phyloP scores from a whole-genome alignment of 2,113 vertebrate genomes.

The Aramus guarauna region DNA sequence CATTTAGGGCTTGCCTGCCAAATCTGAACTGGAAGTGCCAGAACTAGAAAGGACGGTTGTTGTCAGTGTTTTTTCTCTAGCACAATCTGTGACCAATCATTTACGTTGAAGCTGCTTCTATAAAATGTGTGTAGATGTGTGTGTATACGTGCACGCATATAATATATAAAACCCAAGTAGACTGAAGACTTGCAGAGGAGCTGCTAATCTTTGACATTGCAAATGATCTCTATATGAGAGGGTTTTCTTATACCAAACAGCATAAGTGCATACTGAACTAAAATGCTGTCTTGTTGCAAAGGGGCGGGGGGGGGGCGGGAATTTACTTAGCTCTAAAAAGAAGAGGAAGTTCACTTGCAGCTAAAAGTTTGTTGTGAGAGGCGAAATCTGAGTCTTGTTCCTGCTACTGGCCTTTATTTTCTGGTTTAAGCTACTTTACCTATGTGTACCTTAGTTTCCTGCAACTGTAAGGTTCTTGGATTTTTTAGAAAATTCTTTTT shows the following conservation, averaged over 20 bases:
- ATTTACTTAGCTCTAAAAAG: neutral
- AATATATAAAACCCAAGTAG: neutral
- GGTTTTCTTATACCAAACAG: neutral
- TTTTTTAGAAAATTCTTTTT: neutral
- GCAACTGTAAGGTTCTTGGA: neutral
- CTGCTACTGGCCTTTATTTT: neutral
- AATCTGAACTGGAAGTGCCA: neutral
- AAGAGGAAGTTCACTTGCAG: neutral
- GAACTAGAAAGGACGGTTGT: neutral
- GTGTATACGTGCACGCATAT: neutral
- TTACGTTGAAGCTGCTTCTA: neutral
- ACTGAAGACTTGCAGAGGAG: neutral
- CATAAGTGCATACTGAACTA: neutral
- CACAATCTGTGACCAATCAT: neutral
- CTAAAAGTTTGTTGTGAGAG: neutral
- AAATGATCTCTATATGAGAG: neutral
- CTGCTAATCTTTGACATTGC: neutral
- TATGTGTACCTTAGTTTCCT: neutral
- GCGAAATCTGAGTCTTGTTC: neutral
- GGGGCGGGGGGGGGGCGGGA: neutral
- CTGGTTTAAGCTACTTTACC: neutral
- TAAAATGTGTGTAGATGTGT: neutral
- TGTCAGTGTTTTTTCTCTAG: neutral
- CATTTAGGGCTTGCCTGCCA: neutral
- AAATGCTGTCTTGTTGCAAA: neutral